Evolutionary conservation across 2,113 vertebrate species (phyloP).

Genomic region (Crotalus horridus): DNA sequence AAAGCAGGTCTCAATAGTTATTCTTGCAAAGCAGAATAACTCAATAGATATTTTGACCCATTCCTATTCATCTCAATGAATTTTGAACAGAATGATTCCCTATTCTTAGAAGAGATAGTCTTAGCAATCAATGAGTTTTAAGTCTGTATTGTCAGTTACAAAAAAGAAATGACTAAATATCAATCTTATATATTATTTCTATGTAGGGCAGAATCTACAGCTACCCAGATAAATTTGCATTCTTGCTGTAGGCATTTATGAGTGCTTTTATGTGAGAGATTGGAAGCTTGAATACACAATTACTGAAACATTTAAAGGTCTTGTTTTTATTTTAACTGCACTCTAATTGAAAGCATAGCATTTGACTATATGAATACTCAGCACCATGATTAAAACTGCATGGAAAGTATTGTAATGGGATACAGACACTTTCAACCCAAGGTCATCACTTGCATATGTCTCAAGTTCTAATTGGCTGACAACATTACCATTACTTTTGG

Average conservation of each 20-base stretch:
- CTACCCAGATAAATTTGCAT: background rate
- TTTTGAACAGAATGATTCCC: background rate
- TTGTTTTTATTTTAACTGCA: background rate
- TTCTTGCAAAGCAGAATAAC: background rate
- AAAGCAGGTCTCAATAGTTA: background rate
- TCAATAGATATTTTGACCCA: background rate
- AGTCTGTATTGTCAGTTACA: background rate
- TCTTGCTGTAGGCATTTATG: background rate
- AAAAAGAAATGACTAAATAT: background rate
- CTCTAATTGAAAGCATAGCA: background rate
- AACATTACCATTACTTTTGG: background rate
- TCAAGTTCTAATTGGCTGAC: conserved; percentile 2
- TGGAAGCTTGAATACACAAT: background rate
- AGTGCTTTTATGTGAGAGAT: background rate
- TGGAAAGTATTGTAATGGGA: background rate
- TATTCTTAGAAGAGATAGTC: background rate
- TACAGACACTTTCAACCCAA: background rate
- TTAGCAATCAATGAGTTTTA: background rate
- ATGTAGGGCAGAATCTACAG: background rate
- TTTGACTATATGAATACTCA: background rate
- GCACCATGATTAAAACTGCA: conserved; percentile 8
- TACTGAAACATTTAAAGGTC: background rate
- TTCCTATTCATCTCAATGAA: background rate
- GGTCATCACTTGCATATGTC: background rate
- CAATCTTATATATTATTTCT: background rate